A percentile compares a stretch with the other conserved stretches of the same genome.
Evolutionary conservation across 2,797 vertebrate species (phyloP).

Genomic region (Morelia viridis): DNA sequence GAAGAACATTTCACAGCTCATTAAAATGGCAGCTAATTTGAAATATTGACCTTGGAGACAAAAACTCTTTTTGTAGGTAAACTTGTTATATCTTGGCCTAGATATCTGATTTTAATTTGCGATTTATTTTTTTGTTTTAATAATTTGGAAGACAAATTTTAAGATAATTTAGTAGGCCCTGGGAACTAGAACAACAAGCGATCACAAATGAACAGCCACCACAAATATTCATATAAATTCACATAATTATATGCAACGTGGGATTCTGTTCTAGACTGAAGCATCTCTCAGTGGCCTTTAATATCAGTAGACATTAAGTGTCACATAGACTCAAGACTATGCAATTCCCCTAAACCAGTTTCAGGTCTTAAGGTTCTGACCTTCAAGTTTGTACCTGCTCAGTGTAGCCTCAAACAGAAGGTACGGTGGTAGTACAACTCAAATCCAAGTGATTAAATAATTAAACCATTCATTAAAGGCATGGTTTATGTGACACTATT

Average conservation of each 20-base stretch:
- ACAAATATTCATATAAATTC: constrained; percentile 27
- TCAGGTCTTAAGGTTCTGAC: too few relatives aligned
- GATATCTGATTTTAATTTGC: constrained; percentile 19
- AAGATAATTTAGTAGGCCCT: not conserved
- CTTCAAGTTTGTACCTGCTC: not conserved
- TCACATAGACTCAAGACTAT: not conserved
- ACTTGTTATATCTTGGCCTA: not conserved
- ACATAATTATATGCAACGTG: not conserved
- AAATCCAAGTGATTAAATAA: not conserved
- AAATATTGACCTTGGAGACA: constrained; percentile 2
- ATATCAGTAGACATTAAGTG: not conserved
- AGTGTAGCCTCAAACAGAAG: not conserved
- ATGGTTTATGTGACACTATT: not conserved
- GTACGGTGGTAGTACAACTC: not conserved
- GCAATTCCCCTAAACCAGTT: too few relatives aligned
- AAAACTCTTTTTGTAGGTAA: constrained; percentile 27
- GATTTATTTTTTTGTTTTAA: constrained; percentile 17
- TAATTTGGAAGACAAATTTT: constrained; percentile 35
- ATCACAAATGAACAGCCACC: constrained; percentile 37
- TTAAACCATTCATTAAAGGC: not conserved
- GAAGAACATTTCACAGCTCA: constrained; percentile 31
- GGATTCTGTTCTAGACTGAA: not conserved
- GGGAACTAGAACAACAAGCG: constrained; percentile 37
- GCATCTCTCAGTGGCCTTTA: not conserved
- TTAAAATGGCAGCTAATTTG: constrained; percentile 36